Base-by-base conservation (phyloP, 2,113 vertebrate species). In the Carollia perspicillata region DNA sequence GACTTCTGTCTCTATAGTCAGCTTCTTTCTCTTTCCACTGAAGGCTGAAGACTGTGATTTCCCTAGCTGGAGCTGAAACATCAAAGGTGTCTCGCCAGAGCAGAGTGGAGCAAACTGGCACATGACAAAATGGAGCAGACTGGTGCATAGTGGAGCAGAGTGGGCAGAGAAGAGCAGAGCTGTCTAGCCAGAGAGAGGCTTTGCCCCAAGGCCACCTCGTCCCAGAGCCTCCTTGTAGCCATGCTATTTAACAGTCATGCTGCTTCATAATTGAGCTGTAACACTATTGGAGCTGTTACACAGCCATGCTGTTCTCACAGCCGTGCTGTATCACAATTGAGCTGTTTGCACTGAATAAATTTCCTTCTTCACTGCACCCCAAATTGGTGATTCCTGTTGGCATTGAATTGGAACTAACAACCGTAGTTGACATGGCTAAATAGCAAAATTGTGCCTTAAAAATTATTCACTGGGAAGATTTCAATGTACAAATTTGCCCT, bases 381-480 rank as follows among this genome's bases (percentile, higher is more conserved):
- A 81, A 81, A 60, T 60, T 81, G 55, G 53, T 40, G 40, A 81
- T 81, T 81, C 28, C 79, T 60, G 79, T 28, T 79, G 51, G 77
- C 22, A 28, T 26, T 55, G 35, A 55, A 79, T 79, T 55, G 77
- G 77, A 53, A 53, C 77, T 26, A 79, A 55, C 12, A 3, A 79
- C 77, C 51, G 55, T 37, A 26, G 51, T 55, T 37, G 77, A 79
- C n/a, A 26, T 55, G 79, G 40, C 47, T 89, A 93, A 85, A 75
- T 30, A 93, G 37, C 71, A 86, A 93, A 79, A 75, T 65, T 63
- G 22, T 90, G n/a, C 47, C 78, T 65, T 81, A 90, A 96, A 95
- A 94, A 75, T 80, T 93, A 88, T 92, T 96, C 79, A 69, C 23
- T 91, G n/a, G n/a, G 26, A 95, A 72, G 12, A 92, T 92, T 95